Percentiles rank a stretch among this genome's conserved stretches.
These are phyloP conservation scores for Eulacestoma nigropectus DNA, from an alignment of 2,113 vertebrate genomes.

Conservation along the genomic window DNA sequence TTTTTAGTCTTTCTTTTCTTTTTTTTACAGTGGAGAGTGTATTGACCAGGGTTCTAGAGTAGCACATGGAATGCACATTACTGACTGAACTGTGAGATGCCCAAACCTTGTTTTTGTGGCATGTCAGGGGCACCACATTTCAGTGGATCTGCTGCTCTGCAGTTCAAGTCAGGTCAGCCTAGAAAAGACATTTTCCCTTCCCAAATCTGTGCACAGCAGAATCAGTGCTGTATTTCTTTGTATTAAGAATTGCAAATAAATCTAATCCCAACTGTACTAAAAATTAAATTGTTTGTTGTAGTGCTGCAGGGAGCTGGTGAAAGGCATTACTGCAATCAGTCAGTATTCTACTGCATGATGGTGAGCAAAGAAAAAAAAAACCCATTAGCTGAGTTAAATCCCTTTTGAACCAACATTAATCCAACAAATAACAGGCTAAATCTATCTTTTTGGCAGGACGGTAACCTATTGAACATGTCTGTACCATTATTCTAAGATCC, in stretches of 20 bases:
- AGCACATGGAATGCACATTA: background rate
- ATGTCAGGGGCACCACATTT: background rate
- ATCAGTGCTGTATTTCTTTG: background rate
- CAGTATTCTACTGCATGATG: background rate
- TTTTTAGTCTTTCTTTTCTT: background rate
- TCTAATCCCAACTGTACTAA: background rate
- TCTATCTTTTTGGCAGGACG: background rate
- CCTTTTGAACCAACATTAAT: background rate
- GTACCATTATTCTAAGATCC: background rate
- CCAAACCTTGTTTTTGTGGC: background rate
- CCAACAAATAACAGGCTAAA: background rate
- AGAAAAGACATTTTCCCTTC: background rate
- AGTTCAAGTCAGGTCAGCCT: background rate
- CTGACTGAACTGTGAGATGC: background rate
- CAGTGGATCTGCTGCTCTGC: background rate
- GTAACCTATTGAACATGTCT: background rate
- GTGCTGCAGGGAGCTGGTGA: background rate
- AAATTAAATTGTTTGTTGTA: background rate
- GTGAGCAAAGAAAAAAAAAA: background rate
- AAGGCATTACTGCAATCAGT: background rate
- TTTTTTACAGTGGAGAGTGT: background rate
- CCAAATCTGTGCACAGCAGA: background rate
- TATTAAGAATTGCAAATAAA: background rate
- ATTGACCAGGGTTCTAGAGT: background rate
- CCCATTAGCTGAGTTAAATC: background rate